These are phyloP conservation scores for Eueremaeus valkanovi DNA, from an alignment of 2,888 invertebrate species.

Conservation along the genomic window DNA sequence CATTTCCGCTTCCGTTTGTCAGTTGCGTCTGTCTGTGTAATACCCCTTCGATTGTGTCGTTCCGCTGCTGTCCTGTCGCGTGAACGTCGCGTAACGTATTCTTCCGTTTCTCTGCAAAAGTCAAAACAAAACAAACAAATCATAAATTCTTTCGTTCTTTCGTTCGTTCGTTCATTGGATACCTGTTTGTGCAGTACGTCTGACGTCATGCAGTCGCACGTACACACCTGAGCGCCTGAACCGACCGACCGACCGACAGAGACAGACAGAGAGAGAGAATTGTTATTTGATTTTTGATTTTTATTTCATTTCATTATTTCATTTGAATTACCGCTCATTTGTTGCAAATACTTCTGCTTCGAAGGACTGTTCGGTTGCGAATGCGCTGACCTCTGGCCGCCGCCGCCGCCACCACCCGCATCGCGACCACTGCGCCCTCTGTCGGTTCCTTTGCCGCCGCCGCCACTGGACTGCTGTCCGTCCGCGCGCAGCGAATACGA, in stretches of 20 bases:
- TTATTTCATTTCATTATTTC: not conserved
- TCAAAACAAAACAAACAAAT: too few relatives aligned
- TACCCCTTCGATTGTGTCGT: too few relatives aligned
- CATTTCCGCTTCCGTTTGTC: constrained; percentile 21
- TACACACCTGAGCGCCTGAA: constrained; percentile 34
- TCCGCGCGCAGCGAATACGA: constrained; percentile 24
- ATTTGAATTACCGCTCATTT: too few relatives aligned
- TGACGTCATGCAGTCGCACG: constrained; percentile 38
- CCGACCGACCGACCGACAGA: too few relatives aligned
- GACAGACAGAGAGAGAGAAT: too few relatives aligned
- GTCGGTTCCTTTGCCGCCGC: not conserved
- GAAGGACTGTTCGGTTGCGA: not conserved
- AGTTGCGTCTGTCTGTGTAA: not conserved
- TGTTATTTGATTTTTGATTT: too few relatives aligned
- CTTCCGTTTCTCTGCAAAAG: constrained; percentile 39
- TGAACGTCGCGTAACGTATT: constrained; percentile 58
- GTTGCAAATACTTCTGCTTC: not conserved
- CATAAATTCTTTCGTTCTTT: not conserved
- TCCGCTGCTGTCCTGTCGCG: constrained; percentile 36
- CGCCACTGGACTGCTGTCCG: not conserved
- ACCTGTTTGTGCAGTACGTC: constrained; percentile 37
- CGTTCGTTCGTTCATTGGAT: not conserved
- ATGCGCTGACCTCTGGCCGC: not conserved
- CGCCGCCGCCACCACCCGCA: not conserved
- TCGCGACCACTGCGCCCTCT: not conserved